Conservation (phyloP, 2,113 vertebrate genomes). For the Pachycephala philippinensis region DNA sequence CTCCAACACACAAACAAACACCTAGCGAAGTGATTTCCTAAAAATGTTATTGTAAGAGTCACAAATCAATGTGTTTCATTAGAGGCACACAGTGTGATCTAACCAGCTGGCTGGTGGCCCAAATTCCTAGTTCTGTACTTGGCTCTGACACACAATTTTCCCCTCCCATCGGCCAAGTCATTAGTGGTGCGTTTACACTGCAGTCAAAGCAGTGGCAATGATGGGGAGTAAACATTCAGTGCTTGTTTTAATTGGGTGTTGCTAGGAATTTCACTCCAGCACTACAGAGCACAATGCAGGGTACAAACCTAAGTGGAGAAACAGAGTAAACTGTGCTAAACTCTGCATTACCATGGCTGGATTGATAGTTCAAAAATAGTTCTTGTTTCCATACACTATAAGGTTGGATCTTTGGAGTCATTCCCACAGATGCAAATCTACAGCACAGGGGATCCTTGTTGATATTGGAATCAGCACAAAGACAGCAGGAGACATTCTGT, state of each 20-base stretch:
- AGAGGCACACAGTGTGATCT: slow-evolving; percentile 27
- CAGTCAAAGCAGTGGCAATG: slow-evolving; percentile 41
- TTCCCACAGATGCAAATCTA: background rate
- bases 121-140: slow-evolving; percentile 41
- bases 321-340: background rate
- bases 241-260: slow-evolving; percentile 36
- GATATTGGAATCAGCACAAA: background rate
- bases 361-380: background rate
- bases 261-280: background rate
- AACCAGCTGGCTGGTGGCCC: slow-evolving; percentile 13
- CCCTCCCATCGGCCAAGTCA: slow-evolving; percentile 26
- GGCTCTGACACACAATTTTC: slow-evolving; percentile 8
- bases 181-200: slow-evolving; percentile 11
- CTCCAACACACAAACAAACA: slow-evolving; percentile 17
- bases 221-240: slow-evolving; percentile 27
- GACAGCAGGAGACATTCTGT: background rate
- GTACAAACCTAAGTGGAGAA: background rate
- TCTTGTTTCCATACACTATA: background rate
- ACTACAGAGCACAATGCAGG: background rate
- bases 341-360: background rate
- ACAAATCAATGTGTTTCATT: slow-evolving; percentile 44
- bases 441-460: background rate
- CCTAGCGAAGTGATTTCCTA: slow-evolving; percentile 28
- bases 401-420: background rate
- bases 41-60: slow-evolving; percentile 31